These are phyloP conservation scores for Asteroscopus sphinx DNA, from an alignment of 2,888 invertebrate genomes.

Conservation along the genomic window DNA sequence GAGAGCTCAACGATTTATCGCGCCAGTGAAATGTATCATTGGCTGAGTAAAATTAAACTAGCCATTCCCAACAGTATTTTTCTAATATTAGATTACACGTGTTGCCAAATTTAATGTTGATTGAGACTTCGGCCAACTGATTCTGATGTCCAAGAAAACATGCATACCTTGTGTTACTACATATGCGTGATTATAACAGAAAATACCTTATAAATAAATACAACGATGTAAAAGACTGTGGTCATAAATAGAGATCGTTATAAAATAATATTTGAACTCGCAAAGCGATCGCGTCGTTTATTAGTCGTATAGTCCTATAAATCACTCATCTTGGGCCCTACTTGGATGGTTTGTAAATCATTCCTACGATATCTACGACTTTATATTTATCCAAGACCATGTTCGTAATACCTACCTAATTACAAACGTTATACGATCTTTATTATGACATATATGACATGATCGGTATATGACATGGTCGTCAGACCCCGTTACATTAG, in stretches of 20 bases:
- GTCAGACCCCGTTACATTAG: constrained; percentile 38
- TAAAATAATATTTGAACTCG: constrained; percentile 45
- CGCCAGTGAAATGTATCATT: constrained; percentile 66
- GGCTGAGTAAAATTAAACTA: constrained; percentile 69
- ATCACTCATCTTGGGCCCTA: constrained; percentile 72
- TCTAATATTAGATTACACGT: constrained; percentile 73
- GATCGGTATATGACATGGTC: constrained; percentile 21
- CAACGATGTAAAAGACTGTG: constrained; percentile 11
- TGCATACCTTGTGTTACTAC: constrained; percentile 8
- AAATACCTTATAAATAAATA: constrained; percentile 4
- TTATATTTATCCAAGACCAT: constrained; percentile 56
- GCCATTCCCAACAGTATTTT: constrained; percentile 61
- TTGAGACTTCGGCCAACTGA: constrained; percentile 48
- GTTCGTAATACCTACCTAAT: constrained; percentile 46
- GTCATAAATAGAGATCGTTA: constrained; percentile 34
- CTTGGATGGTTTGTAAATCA: constrained; percentile 71
- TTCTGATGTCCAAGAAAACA: constrained; percentile 11
- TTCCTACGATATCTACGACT: constrained; percentile 61
- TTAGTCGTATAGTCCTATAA: constrained; percentile 68
- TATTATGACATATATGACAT: constrained; percentile 32
- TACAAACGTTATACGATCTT: constrained; percentile 50
- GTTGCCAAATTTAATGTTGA: constrained; percentile 74
- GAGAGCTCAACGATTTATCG: constrained; percentile 67
- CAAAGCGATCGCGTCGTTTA: constrained; percentile 59
- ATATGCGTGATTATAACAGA: constrained; percentile 4